These are phyloP conservation scores for Gorsachius magnificus DNA, from an alignment of 2,797 vertebrate genomes.

Conservation along the genomic window DNA sequence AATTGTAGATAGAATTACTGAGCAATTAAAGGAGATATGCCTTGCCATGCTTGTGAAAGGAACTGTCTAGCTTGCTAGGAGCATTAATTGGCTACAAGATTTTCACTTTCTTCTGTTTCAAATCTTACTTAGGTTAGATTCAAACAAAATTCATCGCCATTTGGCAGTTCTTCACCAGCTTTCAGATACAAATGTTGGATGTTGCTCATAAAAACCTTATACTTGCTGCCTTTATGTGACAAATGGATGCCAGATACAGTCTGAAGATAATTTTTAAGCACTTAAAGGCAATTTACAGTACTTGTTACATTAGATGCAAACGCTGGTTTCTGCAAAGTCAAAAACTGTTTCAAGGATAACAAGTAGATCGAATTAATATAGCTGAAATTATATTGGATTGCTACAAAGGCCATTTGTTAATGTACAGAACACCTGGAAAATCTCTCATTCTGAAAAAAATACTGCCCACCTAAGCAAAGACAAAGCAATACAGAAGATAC, in stretches of 20 bases:
- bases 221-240: constrained; percentile 26
- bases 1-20: not conserved
- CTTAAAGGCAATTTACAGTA: constrained; percentile 54
- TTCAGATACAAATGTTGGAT: constrained; percentile 15
- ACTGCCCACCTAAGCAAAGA: not conserved
- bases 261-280: constrained; percentile 62
- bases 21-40: not conserved
- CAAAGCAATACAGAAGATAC: not conserved
- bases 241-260: constrained; percentile 42
- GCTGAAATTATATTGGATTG: constrained; percentile 41
- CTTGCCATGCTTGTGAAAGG: not conserved
- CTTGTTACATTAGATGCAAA: constrained; percentile 48
- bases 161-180: not conserved
- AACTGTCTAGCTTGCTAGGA: not conserved
- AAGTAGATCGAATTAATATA: constrained; percentile 35
- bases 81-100: not conserved
- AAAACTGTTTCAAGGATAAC: constrained; percentile 40
- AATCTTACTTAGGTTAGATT: not conserved
- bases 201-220: constrained; percentile 31
- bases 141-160: not conserved
- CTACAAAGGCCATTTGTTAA: constrained; percentile 50
- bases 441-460: constrained; percentile 17
- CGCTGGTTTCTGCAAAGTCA: not conserved
- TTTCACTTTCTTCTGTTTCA: not conserved
- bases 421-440: constrained; percentile 38